These are phyloP conservation scores for Ctenoplectra terminalis DNA, from an alignment of 1,140 invertebrate genomes.

Conservation along the genomic window DNA sequence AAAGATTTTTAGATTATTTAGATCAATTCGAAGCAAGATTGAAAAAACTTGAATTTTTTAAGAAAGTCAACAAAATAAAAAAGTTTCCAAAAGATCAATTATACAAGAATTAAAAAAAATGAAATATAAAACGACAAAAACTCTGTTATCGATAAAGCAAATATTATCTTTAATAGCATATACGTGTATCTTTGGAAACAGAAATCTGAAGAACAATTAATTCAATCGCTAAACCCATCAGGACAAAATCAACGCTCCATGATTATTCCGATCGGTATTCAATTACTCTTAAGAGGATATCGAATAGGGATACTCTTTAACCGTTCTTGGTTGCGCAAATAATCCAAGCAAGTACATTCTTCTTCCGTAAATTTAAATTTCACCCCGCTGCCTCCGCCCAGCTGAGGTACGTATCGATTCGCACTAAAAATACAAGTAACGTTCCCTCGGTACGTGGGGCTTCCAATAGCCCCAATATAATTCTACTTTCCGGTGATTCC, in stretches of 20 bases:
- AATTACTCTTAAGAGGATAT: background rate
- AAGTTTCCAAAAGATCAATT: no score
- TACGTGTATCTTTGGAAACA: background rate
- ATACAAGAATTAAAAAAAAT: no score
- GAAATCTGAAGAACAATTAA: background rate
- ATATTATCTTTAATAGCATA: no score
- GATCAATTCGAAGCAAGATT: no score
- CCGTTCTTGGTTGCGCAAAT: background rate
- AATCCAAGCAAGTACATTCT: background rate
- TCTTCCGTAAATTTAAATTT: conserved; percentile 21
- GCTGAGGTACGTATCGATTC: conserved; percentile 25
- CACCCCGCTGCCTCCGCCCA: background rate
- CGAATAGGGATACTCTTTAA: background rate
- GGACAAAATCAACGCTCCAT: background rate
- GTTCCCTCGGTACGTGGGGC: background rate
- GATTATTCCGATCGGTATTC: background rate
- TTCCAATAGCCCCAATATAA: conserved; percentile 14
- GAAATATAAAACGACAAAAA: no score
- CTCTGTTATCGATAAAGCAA: no score
- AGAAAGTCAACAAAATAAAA: no score
- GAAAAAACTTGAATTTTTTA: no score
- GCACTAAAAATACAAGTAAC: conserved; percentile 39
- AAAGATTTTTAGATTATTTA: no score
- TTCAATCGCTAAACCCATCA: background rate
- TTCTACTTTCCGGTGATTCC: conserved; percentile 31